Conservation (phyloP, 2,888 invertebrate genomes). For the Limenitis arthemis region DNA sequence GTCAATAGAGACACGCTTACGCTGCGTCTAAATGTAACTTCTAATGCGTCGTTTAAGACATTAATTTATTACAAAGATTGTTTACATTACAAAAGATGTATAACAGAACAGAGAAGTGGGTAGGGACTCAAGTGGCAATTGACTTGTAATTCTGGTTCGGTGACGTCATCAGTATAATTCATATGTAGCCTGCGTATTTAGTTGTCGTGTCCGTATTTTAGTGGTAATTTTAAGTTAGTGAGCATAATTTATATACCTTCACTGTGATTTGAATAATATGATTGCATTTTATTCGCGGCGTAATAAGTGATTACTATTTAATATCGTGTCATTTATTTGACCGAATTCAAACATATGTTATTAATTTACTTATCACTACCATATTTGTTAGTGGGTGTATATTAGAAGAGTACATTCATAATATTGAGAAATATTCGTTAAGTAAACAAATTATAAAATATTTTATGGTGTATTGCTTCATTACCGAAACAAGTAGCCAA, state of each 20-base stretch:
- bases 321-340: constrained; percentile 22
- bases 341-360: constrained; percentile 19
- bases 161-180: constrained; percentile 40
- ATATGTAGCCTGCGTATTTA: constrained; percentile 18
- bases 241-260: constrained; percentile 59
- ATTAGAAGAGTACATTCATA: constrained; percentile 23
- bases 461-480: constrained; percentile 60
- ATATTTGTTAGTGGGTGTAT: constrained; percentile 25
- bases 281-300: constrained; percentile 58
- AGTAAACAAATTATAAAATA: constrained; percentile 31
- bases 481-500: constrained; percentile 62
- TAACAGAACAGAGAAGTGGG: constrained; percentile 6
- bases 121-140: constrained; percentile 3
- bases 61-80: no score
- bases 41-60: no score
- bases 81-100: neutral
- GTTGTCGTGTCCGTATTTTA: constrained; percentile 29
- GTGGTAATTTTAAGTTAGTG: constrained; percentile 65
- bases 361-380: constrained; percentile 24
- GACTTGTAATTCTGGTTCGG: constrained; percentile 21
- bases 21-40: no score
- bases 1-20: no score
- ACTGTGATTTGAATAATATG: constrained; percentile 66
- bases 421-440: constrained; percentile 22
- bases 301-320: constrained; percentile 29